Evolutionary conservation across 64 coral and sea anemone species (phyloP), one percentile per base, ranked within the genome.

Genomic region (Catalaphyllia jardinei): DNA sequence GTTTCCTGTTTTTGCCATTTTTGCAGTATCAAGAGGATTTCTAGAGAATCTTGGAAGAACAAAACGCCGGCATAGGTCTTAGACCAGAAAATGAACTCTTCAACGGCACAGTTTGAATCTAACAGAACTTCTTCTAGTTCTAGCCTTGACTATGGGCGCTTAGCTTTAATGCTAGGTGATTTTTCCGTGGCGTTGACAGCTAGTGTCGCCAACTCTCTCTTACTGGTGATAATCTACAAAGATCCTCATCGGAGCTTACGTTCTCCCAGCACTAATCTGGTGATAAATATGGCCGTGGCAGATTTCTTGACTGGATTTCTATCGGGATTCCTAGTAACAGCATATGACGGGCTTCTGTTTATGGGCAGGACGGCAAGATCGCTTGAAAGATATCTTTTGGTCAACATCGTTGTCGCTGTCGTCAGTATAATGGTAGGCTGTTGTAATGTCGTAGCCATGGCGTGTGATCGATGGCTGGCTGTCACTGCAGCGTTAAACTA

Each of bases 371-470:
- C 76, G n/a, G 28, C 20, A 54, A n/a, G 25, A 8, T 13, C 39
- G 0, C 8, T 54, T 28, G 10, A 79, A 4, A 79, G 3, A 15
- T 57, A 29, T 24, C 28, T 79, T 10, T 9, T 51, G 9, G 76
- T 20, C 0, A 15, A 52, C 14, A 52, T 57, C 24, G 22, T 13
- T 27, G 55, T 28, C 14, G 73, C 25, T 75, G 30, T 75, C 16
- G 8, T 8, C 20, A 79, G 50, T 51, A 25, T 79, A 5, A 55
- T 29, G 10, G 76, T 79, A 51, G 51, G 10, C 11, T 79, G 76
- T 29, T 79, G 76, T 28, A 79, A 79, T 57, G 76, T 79, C 2
- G 49, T 79, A 54, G 76, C 76, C 9, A 79, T 79, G 76, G 76
- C 76, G 46, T 79, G 20, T 54, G 76, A 79, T 29, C 76, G 76